Conservation (phyloP, 2,113 vertebrate species). For the Ciconia maguari region DNA sequence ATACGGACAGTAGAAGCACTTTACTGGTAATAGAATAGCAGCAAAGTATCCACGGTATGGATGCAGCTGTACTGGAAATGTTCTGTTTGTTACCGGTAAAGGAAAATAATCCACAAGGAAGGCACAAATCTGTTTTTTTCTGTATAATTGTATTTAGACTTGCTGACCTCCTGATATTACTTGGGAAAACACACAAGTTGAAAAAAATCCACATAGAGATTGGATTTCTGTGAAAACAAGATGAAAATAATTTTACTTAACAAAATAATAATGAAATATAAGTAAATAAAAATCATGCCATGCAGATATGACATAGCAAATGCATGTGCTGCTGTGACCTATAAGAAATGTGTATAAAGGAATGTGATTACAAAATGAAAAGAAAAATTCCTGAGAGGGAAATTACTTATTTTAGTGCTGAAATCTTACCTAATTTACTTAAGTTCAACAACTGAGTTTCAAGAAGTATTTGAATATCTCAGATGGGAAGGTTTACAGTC, state of each 20-base stretch:
- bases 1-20: rapidly evolving
- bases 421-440: background rate
- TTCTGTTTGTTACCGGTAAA: background rate
- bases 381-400: background rate
- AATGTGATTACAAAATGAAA: background rate
- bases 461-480: background rate
- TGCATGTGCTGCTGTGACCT: background rate
- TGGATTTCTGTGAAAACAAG: background rate
- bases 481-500: background rate
- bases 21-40: background rate
- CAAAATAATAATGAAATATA: background rate
- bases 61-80: background rate
- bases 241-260: background rate
- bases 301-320: background rate
- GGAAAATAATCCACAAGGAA: background rate
- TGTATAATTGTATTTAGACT: background rate
- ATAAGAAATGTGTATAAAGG: background rate
- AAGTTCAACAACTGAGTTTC: background rate
- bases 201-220: background rate
- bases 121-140: background rate
- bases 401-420: background rate
- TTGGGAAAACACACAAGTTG: background rate
- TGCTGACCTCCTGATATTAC: background rate
- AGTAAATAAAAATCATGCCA: background rate
- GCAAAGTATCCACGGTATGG: background rate